A percentile compares a stretch with the other conserved stretches of the same genome.
These are phyloP conservation scores for Lasioglossum albipes DNA, from an alignment of 1,140 invertebrate genomes.

Conservation along the genomic window DNA sequence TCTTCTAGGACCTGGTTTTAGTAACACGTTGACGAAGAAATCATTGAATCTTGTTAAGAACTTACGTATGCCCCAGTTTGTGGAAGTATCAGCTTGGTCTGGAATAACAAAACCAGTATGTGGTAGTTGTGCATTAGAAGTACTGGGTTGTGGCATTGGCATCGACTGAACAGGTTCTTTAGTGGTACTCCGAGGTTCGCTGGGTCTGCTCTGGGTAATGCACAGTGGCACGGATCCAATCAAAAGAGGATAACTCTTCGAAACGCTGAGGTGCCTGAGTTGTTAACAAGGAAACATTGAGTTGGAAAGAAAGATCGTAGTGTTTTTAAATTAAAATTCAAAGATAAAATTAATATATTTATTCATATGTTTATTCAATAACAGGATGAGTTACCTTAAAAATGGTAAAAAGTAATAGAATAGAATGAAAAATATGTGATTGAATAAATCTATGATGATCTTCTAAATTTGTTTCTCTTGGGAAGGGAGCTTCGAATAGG, in stretches of 20 bases:
- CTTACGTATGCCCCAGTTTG: slow-evolving; percentile 42
- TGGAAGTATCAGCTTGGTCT: background rate
- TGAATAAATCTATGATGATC: too few relatives aligned
- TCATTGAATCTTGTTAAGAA: background rate
- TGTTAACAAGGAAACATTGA: background rate
- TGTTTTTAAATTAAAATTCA: too few relatives aligned
- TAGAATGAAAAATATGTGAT: too few relatives aligned
- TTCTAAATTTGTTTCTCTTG: too few relatives aligned
- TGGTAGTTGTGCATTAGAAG: background rate
- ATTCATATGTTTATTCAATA: too few relatives aligned
- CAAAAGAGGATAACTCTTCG: slow-evolving; percentile 54
- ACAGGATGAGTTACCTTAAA: too few relatives aligned
- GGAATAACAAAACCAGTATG: background rate
- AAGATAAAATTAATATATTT: too few relatives aligned
- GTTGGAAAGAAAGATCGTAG: background rate
- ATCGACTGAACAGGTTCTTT: background rate
- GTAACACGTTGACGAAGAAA: background rate
- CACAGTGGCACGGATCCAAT: slow-evolving; percentile 63
- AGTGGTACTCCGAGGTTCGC: background rate
- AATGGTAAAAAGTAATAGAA: too few relatives aligned
- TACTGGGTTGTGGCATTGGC: slow-evolving; percentile 7
- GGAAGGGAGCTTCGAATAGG: too few relatives aligned
- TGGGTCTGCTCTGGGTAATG: background rate
- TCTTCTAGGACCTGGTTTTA: background rate
- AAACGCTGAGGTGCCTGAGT: slow-evolving; percentile 51